A percentile compares a stretch with the other conserved stretches of the same genome.
Conservation (phyloP, 2,113 vertebrate species). For the Campylorhamphus procurvoides region DNA sequence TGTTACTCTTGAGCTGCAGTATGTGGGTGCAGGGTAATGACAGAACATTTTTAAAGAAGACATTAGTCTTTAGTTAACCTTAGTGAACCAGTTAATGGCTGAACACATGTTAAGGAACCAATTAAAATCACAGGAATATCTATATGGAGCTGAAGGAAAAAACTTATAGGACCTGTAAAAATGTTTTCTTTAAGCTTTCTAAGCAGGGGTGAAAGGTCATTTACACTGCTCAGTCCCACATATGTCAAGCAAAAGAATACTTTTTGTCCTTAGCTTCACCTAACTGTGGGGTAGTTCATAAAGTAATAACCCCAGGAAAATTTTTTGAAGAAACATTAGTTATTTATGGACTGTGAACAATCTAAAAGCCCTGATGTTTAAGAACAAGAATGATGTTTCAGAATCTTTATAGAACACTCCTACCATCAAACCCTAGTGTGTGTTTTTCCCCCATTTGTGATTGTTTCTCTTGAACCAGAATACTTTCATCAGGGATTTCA, state of each 20-base stretch:
- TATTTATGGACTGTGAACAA: not conserved
- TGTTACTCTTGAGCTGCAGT: not conserved
- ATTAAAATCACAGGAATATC: not conserved
- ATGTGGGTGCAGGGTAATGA: not conserved
- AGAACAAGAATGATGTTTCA: not conserved
- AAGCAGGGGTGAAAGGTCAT: not conserved
- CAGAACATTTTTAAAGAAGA: not conserved
- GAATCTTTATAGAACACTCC: not conserved
- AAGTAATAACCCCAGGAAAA: not conserved
- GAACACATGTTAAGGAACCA: not conserved
- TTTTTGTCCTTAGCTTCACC: not conserved
- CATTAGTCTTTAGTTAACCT: not conserved
- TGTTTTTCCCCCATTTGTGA: not conserved
- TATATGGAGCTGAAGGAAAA: not conserved
- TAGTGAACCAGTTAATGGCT: not conserved
- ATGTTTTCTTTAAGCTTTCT: not conserved
- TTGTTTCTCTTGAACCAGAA: not conserved
- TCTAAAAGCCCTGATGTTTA: not conserved
- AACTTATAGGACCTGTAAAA: not conserved
- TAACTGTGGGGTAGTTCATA: not conserved
- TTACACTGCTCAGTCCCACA: not conserved
- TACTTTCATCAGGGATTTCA: not conserved
- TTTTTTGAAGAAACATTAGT: not conserved
- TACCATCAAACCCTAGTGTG: not conserved
- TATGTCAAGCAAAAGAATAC: not conserved